These are phyloP conservation scores for Zeus faber DNA, from an alignment of 2,113 vertebrate species.

Conservation along the genomic window DNA sequence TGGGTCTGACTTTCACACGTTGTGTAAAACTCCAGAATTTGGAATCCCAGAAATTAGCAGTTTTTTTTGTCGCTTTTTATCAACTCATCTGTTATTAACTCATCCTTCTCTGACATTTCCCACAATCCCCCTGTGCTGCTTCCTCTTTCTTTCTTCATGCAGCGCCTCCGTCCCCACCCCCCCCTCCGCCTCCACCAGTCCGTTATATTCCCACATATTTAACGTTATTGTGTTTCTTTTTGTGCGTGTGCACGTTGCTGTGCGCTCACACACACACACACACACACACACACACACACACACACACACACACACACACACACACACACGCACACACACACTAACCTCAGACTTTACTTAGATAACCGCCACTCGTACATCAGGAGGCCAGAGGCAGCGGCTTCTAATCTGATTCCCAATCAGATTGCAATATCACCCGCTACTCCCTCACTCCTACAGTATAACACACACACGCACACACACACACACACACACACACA, in stretches of 20 bases:
- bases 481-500: not conserved
- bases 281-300: not conserved
- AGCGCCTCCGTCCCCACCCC: conserved; percentile 6
- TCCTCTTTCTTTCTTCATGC: not conserved
- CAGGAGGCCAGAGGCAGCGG: not conserved
- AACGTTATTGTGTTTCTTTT: conserved; percentile 58
- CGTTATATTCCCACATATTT: not conserved
- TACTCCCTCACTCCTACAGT: not conserved
- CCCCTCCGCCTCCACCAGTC: conserved; percentile 7
- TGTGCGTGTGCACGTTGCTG: not conserved
- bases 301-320: conserved; percentile 1
- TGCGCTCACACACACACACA: conserved; percentile 4
- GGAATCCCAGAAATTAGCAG: too few species aligned
- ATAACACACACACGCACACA: not conserved
- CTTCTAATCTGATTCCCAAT: not conserved
- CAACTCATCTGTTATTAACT: too few species aligned
- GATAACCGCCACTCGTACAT: not conserved
- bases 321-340: not conserved
- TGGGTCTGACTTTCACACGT: too few species aligned
- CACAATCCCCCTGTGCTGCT: conserved; percentile 5
- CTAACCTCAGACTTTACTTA: not conserved
- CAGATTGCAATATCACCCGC: not conserved
- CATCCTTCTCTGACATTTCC: not conserved
- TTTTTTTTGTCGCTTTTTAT: too few species aligned
- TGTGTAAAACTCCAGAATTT: too few species aligned